Conservation (phyloP, 1,140 invertebrate genomes). For the Drosophila busckii region DNA sequence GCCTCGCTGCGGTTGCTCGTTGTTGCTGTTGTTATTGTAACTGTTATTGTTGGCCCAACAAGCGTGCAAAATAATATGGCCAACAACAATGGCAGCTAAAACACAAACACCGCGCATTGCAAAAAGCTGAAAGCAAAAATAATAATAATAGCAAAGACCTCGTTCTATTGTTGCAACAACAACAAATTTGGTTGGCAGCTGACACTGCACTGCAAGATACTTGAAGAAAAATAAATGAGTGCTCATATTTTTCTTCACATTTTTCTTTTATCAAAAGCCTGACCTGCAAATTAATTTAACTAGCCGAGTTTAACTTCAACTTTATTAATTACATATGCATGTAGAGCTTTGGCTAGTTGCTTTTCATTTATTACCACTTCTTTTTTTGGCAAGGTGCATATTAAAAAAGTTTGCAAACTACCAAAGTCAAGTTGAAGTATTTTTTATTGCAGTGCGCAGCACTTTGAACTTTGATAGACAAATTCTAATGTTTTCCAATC, state of each 20-base stretch:
- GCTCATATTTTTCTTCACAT: conserved; percentile 7
- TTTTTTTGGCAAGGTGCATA: too few relatives aligned
- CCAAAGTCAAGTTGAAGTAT: too few relatives aligned
- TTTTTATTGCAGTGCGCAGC: background rate
- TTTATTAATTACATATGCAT: conserved; percentile 32
- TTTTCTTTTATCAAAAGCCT: background rate
- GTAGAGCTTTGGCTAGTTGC: too few relatives aligned
- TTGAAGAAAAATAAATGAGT: too few relatives aligned
- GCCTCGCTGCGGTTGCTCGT: conserved; percentile 46
- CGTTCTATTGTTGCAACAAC: conserved; percentile 28
- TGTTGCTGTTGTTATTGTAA: conserved; percentile 22
- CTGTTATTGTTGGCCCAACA: conserved; percentile 43
- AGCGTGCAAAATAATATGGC: conserved; percentile 73
- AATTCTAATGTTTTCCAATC: conserved; percentile 64
- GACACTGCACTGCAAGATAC: conserved; percentile 28
- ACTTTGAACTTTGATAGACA: conserved; percentile 26
- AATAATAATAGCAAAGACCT: conserved; percentile 22
- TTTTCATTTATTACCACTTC: background rate
- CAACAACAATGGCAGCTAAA: conserved; percentile 60
- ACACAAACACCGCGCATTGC: conserved; percentile 34
- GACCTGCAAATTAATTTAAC: conserved; percentile 40
- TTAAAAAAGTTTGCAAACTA: too few relatives aligned
- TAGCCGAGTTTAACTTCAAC: conserved; percentile 30
- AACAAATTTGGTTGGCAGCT: conserved; percentile 19
- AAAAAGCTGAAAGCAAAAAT: conserved; percentile 34